Percentiles rank a stretch among this genome's conserved stretches.
phyloP scores from a whole-genome alignment of 2,113 vertebrate species.

The Motacilla alba region DNA sequence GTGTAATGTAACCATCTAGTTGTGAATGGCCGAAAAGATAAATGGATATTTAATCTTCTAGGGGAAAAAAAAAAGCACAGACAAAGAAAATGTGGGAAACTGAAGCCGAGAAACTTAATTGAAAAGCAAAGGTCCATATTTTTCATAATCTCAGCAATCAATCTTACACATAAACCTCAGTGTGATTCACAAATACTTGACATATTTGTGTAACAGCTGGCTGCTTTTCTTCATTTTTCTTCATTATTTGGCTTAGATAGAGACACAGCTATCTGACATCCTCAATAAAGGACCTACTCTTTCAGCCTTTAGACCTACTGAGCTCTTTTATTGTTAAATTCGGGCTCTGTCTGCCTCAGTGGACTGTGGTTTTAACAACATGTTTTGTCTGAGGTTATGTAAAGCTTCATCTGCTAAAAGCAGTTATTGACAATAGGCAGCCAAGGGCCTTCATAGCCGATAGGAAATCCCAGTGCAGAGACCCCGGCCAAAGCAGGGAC shows the following conservation, averaged over 20 bases:
- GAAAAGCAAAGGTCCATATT: neutral
- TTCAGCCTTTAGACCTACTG: neutral
- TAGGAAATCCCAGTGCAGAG: constrained; percentile 23
- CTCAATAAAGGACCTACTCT: neutral
- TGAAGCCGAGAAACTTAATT: neutral
- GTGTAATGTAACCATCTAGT: neutral
- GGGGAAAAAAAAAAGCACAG: neutral
- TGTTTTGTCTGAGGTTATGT: neutral
- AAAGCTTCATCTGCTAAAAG: neutral
- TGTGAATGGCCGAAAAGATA: neutral
- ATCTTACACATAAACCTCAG: accelerated
- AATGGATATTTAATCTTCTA: neutral
- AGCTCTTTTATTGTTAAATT: neutral
- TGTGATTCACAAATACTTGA: neutral
- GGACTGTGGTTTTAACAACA: neutral
- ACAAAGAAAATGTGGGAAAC: neutral
- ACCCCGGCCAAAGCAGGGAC: neutral
- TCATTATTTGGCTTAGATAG: neutral
- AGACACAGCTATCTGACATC: neutral
- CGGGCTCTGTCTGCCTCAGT: neutral
- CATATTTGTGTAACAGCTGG: neutral
- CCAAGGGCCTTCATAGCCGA: neutral
- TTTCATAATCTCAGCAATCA: neutral
- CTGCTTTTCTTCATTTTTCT: neutral
- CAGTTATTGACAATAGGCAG: neutral